Evolutionary conservation across 1,140 invertebrate genomes (phyloP), one percentile per base, ranked within the genome.

Genomic region (Drosophila littoralis): DNA sequence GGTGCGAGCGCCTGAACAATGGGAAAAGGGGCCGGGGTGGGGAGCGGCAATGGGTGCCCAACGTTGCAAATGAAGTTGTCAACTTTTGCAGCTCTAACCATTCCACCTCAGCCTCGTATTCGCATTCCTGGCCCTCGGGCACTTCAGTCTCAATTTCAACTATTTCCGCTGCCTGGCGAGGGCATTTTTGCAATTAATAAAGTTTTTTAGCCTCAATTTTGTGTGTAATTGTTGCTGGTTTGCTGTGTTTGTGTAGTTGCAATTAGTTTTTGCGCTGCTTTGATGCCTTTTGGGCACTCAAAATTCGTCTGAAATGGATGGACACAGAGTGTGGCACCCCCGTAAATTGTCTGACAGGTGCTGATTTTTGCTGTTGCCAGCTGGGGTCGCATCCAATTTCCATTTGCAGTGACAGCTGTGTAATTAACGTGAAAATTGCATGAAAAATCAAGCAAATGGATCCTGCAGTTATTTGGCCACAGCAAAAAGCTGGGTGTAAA

Each of bases 171-270:
- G 77, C 80, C 82, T 70, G 68, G 54, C 68, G 80, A 77, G 80
- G 80, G 80, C 83, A 84, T 85, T 84, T 84, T 85, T 88, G 84
- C 83, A 88, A 88, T 88, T 88, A 88, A 88, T 88, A 88, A 88
- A 88, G 72, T 88, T 88, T 88, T 85, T 86, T 86, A 88, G 83
- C 83, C 83, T 74, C 83, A 86, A 86, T 86, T 86, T 88, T 89
- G 80, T 88, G 68, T 83, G 80, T 88, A 88, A 88, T 88, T 88
- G 83, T 88, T 89, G 77, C 79, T 83, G 76, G 76, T 83, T 79
- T 69, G 38, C 63, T 40, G 42, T 77, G 82, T 86, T 85, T 86
- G 67, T 86, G 67, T 81, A 73, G 83, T 88, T 88, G 83, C 83
- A 88, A 88, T 88, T 88, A 88, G 83, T 88, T 88, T 86, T 79